These are phyloP conservation scores for Nematostella vectensis DNA, from an alignment of 92 coral and sea anemone genomes.

Conservation along the genomic window DNA sequence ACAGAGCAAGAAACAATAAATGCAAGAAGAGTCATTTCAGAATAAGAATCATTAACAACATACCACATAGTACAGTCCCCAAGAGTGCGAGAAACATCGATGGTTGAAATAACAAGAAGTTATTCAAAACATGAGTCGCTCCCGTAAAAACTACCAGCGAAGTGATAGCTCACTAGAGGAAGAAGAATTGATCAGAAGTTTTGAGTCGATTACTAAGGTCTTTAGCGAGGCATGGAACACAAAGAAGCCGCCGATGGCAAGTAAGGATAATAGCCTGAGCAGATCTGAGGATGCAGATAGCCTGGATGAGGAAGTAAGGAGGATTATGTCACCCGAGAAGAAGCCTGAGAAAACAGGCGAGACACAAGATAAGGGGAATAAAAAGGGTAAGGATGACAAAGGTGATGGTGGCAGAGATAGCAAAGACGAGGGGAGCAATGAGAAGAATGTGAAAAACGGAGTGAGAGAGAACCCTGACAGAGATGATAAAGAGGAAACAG, in stretches of 20 bases:
- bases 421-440: neutral
- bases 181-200: conserved; percentile 9
- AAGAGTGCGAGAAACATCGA: too few relatives aligned
- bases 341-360: neutral
- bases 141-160: too few relatives aligned
- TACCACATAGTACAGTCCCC: too few relatives aligned
- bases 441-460: neutral
- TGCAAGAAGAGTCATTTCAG: too few relatives aligned
- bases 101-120: too few relatives aligned
- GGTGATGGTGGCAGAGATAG: neutral
- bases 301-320: conserved; percentile 30
- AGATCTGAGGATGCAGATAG: conserved; percentile 24
- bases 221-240: neutral
- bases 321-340: conserved; percentile 22
- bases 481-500: conserved; percentile 1
- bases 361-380: neutral
- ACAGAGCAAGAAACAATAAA: too few relatives aligned
- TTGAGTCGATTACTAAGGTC: conserved; percentile 17
- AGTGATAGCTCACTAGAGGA: conserved; percentile 14
- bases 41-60: too few relatives aligned
- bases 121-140: too few relatives aligned
- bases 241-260: neutral
- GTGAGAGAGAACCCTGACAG: neutral
- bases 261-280: conserved; percentile 4
- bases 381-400: neutral